A percentile compares a stretch with the other conserved stretches of the same genome.
phyloP scores from a whole-genome alignment of 1,140 invertebrate species.

The Ylistrum balloti region DNA sequence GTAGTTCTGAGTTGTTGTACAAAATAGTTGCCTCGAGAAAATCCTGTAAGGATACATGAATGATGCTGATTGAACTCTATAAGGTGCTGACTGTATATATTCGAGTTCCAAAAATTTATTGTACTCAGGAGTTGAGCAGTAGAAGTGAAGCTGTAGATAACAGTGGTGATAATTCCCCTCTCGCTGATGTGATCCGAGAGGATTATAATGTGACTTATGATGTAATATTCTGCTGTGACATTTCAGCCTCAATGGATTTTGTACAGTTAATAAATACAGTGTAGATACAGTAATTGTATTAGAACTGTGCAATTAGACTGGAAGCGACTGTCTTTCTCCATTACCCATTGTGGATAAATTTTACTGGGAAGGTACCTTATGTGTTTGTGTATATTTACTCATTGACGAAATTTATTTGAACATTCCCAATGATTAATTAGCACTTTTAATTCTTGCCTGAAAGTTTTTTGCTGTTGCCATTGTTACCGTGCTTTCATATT shows the following conservation, averaged over 20 bases:
- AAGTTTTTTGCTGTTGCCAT: background rate
- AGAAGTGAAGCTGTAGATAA: background rate
- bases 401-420: background rate
- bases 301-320: background rate
- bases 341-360: background rate
- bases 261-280: background rate
- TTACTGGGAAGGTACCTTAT: background rate
- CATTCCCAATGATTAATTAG: background rate
- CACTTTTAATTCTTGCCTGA: conserved; percentile 10
- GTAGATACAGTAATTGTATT: background rate
- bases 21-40: too few species aligned
- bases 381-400: background rate
- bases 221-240: background rate
- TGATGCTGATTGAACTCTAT: too few species aligned
- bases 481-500: background rate
- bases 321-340: background rate
- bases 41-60: too few species aligned
- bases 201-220: background rate
- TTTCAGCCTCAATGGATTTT: background rate
- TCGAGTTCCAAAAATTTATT: too few species aligned
- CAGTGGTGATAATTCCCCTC: too few species aligned
- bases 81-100: too few species aligned
- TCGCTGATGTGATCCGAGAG: background rate
- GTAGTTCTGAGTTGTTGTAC: too few species aligned
- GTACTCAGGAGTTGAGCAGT: too few species aligned